These are phyloP conservation scores for Scolopax rusticola DNA, from an alignment of 2,797 vertebrate species.

Conservation along the genomic window DNA sequence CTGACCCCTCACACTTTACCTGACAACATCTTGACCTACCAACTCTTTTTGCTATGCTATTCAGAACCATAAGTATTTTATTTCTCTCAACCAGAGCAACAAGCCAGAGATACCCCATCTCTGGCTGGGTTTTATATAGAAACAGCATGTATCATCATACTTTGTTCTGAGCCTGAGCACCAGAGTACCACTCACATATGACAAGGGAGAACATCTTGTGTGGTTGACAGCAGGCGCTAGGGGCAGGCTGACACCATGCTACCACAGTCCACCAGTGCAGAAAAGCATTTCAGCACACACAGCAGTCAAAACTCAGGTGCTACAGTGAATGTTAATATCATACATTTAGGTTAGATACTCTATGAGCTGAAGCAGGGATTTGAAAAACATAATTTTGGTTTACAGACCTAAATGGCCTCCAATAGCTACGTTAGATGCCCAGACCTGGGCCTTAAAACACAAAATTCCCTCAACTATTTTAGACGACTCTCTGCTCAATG, in stretches of 20 bases:
- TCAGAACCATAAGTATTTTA: not conserved
- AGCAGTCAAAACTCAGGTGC: not conserved
- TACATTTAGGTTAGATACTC: not conserved
- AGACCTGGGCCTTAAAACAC: not conserved
- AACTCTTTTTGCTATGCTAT: not conserved
- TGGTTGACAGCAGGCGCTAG: not conserved
- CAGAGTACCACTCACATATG: fast-evolving
- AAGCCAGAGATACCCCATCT: not conserved
- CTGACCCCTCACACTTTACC: not conserved
- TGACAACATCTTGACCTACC: not conserved
- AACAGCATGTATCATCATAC: fast-evolving
- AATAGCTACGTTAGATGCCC: not conserved
- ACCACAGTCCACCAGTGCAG: not conserved
- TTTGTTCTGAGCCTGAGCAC: not conserved
- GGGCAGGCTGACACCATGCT: not conserved
- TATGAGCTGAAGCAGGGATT: not conserved
- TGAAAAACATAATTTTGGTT: not conserved
- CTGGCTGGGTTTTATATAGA: not conserved
- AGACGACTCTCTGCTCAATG: not conserved
- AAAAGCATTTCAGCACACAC: not conserved
- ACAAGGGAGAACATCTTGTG: not conserved
- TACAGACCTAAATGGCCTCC: not conserved
- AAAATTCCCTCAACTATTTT: not conserved
- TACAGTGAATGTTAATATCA: not conserved
- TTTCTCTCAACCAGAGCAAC: not conserved